These are phyloP conservation scores for Acromyrmex heyeri DNA, from an alignment of 1,140 invertebrate species.

Conservation along the genomic window DNA sequence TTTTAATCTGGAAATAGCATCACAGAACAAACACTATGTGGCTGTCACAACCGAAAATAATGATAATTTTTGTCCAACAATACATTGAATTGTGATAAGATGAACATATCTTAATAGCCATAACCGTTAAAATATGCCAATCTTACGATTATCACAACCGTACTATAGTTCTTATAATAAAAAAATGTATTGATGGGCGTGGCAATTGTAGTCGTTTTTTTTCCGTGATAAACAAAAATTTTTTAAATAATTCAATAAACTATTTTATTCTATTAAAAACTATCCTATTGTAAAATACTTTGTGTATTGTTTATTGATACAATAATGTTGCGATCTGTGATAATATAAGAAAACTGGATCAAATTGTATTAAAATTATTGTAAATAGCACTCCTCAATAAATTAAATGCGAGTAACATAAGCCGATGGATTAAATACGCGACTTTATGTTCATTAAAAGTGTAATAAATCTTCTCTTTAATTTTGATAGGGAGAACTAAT, in stretches of 20 bases:
- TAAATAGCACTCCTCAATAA: background rate
- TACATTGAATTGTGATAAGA: no score
- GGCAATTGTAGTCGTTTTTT: no score
- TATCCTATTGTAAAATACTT: background rate
- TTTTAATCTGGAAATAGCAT: no score
- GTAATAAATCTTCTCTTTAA: background rate
- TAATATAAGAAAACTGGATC: background rate
- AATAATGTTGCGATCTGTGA: background rate
- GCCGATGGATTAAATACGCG: background rate
- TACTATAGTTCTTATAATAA: no score
- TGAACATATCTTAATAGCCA: no score
- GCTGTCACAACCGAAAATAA: no score
- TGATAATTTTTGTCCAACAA: no score
- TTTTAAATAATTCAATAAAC: background rate
- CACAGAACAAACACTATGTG: no score
- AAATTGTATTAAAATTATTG: background rate
- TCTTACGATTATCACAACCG: no score
- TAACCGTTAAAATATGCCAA: no score
- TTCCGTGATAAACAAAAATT: background rate
- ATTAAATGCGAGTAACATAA: background rate
- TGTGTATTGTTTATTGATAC: background rate
- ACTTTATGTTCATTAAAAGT: conserved; percentile 16
- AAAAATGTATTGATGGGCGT: no score
- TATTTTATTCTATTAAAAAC: background rate
- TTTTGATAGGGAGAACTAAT: background rate